phyloP scores from a whole-genome alignment of 2,888 invertebrate genomes.

The Seira sanloemensis region DNA sequence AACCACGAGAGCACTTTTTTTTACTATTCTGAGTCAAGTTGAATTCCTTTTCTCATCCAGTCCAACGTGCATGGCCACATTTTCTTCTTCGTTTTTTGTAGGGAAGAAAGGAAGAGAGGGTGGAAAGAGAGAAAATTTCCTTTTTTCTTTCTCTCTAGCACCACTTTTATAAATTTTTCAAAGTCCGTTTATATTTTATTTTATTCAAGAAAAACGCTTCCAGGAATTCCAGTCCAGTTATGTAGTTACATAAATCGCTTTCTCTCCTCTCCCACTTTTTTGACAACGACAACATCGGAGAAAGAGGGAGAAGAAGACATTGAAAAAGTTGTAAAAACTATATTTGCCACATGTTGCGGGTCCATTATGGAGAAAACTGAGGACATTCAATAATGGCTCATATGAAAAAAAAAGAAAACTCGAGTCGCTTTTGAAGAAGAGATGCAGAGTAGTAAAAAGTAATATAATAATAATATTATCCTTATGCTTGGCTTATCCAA shows the following conservation, averaged over 20 bases:
- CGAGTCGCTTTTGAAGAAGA: no score
- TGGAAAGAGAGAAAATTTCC: slow-evolving; percentile 12
- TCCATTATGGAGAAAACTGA: slow-evolving; percentile 70
- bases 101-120: background rate
- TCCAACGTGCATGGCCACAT: background rate
- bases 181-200: background rate
- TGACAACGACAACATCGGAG: slow-evolving; percentile 22
- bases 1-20: background rate
- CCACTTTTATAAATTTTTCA: background rate
- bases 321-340: slow-evolving; percentile 69
- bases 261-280: slow-evolving; percentile 10
- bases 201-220: background rate
- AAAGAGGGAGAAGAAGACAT: slow-evolving; percentile 60
- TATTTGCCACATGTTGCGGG: slow-evolving; percentile 73
- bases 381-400: slow-evolving; percentile 59
- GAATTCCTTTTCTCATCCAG: background rate
- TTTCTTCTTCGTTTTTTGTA: background rate
- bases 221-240: slow-evolving; percentile 42
- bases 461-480: background rate
- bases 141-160: background rate
- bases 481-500: background rate
- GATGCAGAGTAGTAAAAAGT: background rate
- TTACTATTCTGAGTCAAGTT: background rate
- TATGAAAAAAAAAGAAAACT: slow-evolving; percentile 11
- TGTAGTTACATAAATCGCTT: slow-evolving; percentile 53